Conservation (phyloP, 2,797 vertebrate species). For the Enteromius paludinosus region DNA sequence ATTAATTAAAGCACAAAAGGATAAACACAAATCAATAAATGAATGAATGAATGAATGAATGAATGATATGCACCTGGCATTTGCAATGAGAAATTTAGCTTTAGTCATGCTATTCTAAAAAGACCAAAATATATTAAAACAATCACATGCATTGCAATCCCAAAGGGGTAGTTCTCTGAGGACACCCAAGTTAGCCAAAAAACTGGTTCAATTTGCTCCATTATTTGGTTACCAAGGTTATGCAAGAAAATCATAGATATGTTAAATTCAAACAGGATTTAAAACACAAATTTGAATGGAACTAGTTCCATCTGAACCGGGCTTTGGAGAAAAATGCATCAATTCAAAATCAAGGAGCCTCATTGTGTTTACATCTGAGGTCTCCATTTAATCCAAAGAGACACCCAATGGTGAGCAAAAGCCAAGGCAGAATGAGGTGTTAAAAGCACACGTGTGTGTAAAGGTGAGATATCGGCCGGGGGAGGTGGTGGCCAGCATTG, state of each 20-base stretch:
- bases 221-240: not conserved
- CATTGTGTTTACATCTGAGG: not conserved
- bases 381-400: not conserved
- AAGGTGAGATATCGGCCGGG: constrained; percentile 57
- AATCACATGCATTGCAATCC: not conserved
- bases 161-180: not conserved
- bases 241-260: not conserved
- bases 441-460: constrained; percentile 36
- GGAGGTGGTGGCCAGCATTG: constrained; percentile 65
- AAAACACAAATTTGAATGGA: not conserved
- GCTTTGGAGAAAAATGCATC: constrained; percentile 3
- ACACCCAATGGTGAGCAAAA: constrained; percentile 19
- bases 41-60: not conserved
- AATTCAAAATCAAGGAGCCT: not conserved
- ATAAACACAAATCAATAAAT: not conserved
- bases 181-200: not conserved
- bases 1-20: not conserved
- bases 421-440: constrained; percentile 21
- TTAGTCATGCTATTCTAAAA: not conserved
- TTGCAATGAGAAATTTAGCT: not conserved
- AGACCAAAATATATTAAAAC: not conserved
- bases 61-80: not conserved
- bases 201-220: constrained; percentile 7
- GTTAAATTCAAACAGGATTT: not conserved
- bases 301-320: not conserved